A percentile compares a stretch with the other conserved stretches of the same genome.
Evolutionary conservation across 2,797 vertebrate species (phyloP).

Genomic region (Orestias chungarensis): DNA sequence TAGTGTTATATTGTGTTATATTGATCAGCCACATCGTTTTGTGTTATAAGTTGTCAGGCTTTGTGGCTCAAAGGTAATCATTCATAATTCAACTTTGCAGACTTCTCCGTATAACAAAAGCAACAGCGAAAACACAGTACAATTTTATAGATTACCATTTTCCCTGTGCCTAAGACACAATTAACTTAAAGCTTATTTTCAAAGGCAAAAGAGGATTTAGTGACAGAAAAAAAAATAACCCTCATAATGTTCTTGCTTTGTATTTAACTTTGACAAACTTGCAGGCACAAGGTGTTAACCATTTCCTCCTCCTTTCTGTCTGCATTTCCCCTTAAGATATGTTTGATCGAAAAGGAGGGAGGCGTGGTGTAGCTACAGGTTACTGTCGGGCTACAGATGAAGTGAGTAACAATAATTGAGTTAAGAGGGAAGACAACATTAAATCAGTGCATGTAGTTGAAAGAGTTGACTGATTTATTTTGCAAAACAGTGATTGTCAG

Average conservation of each 20-base stretch:
- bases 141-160: conserved; percentile 74
- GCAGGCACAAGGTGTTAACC: conserved; percentile 56
- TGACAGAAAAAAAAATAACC: conserved; percentile 63
- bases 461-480: conserved; percentile 77
- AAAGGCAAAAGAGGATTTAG: conserved; percentile 58
- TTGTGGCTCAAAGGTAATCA: conserved; percentile 71
- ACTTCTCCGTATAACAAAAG: conserved; percentile 64
- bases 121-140: conserved; percentile 60
- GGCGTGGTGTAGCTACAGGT: conserved; percentile 67
- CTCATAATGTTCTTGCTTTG: conserved; percentile 56
- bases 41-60: conserved; percentile 60
- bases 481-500: conserved; percentile 77
- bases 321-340: conserved; percentile 7
- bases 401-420: conserved; percentile 83
- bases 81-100: conserved; percentile 69
- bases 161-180: conserved; percentile 64
- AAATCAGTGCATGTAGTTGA: conserved; percentile 75
- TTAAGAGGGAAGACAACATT: conserved; percentile 80
- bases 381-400: conserved; percentile 75
- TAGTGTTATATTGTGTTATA: conserved; percentile 29
- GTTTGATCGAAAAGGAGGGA: conserved; percentile 39
- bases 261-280: conserved; percentile 72
- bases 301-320: conserved; percentile 34
- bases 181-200: conserved; percentile 74
- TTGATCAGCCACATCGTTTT: conserved; percentile 65